Base-by-base conservation (phyloP, 2,888 invertebrate species). In the Agrochola circellaris region DNA sequence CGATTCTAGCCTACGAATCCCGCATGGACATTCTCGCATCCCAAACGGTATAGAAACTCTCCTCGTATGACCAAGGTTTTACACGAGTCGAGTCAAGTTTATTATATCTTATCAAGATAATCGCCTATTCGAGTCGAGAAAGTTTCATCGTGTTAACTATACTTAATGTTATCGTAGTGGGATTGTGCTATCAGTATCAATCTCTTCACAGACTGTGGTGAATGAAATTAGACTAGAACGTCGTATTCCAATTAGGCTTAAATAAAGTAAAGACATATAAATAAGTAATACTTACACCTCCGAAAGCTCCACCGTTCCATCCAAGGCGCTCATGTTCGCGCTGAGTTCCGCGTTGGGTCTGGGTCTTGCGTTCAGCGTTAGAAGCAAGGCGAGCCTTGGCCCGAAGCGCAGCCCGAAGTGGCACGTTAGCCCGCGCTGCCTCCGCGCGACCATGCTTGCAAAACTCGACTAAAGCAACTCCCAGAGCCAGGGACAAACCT, bases 381-480 rank as follows among this genome's bases (percentile, higher is more conserved):
- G 93, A 98, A 76, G 87, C 79, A 38, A 91, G 88, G 0, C 88
- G 97, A 79, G 99, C 98, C 95, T 99, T 99, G 77, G 98, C 98
- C 93, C 98, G 98, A 97, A 99, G 98, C 66, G 98, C 98, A 91
- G 98, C 98, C 75, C 98, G 97, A 83, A 99, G 95, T 7, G 98
- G 97, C 85, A 98, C 98, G 97, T 99, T 98, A 38, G 98, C 98
- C 81, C 98, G 97, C 83, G 97, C 97, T 0, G 98, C 98, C 92
- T 98, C 98, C 67, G 97, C 97, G 89, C 98, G 98, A 30, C 98
- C 98, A 94, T 99, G 98, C 95, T 98, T 99, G 93, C 99, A 98
- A 95, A 99, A 99, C 96, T 99, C 99, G 65, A 99, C 96, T 75
- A 99, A 97, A 26, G 99, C 99, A 73, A 99, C 99, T 9, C 98